Percentiles rank a stretch among this genome's conserved stretches.
Conservation (phyloP, 2,113 vertebrate genomes). For the Lanius collurio region DNA sequence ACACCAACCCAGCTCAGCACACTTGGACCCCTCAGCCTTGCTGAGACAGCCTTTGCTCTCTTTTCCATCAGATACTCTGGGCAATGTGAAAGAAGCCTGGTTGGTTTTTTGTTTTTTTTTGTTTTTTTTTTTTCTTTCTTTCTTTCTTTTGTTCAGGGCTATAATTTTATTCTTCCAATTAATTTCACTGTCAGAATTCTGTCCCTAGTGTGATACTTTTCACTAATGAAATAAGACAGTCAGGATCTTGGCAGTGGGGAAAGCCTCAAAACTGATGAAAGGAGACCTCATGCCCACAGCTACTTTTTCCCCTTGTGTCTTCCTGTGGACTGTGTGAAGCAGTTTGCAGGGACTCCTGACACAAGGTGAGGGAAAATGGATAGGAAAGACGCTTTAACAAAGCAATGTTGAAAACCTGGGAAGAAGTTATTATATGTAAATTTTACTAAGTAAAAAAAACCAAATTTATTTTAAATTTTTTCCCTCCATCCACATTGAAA, state of each 20-base stretch:
- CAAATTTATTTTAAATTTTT: background rate
- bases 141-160: background rate
- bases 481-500: background rate
- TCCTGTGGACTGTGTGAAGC: background rate
- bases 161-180: background rate
- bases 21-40: background rate
- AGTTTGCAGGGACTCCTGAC: background rate
- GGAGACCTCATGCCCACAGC: background rate
- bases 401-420: background rate
- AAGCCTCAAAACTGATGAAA: background rate
- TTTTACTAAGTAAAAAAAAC: background rate
- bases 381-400: background rate
- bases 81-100: background rate
- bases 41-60: background rate
- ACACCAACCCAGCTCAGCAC: background rate
- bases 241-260: background rate
- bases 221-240: background rate
- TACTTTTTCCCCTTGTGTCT: background rate
- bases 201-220: background rate
- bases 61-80: background rate
- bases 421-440: background rate
- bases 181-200: background rate
- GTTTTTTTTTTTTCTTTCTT: background rate
- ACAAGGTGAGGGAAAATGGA: background rate
- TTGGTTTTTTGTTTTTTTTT: background rate